Base-by-base conservation (phyloP, 92 coral and sea anemone species). In the Umimayanthus chanpuru region DNA sequence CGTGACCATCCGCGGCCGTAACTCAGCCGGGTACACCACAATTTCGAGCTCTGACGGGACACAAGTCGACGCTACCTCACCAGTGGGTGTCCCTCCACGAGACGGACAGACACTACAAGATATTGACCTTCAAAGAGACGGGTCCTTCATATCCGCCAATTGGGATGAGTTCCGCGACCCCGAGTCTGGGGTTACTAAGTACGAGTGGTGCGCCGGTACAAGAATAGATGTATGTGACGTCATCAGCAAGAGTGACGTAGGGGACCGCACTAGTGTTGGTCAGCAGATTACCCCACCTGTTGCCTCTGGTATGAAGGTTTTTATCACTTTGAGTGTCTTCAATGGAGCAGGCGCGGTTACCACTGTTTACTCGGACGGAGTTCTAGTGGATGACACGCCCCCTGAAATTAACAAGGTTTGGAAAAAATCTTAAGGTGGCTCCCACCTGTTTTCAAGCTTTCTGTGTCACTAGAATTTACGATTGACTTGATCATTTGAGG, bases 141-240 rank as follows among this genome's bases (percentile, higher is more conserved):
- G 89, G 72, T 90, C 97, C 21, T 94, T 82, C 67, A 88, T 97
- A 18, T 92, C 91, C 29, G 95, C 96, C 16, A 95, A 94, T 90
- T 97, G 99, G 99, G 97, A 97, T 53, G 93, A 88, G 84, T 97
- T 95, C 82, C 80, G 55, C 21, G 99, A 97, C 87, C 72, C 86
- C 39, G 97, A 97, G 75, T 93, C 99, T 18, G 97, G 92, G 14
- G 80, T 97, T 9, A 87, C 78, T 40, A 97, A 88, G 65, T 97
- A 94, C 91, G 88, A 89, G 30, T 93, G 95, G 96, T 97, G 99
- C 74, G 98, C 92, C 49, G 99, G 99, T 14, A 93, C 98, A 21
- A 83, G 71, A 23, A 77, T 81, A 72, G 98, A 94, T 32, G 90
- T 89, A 43, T 97, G 99, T 89, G 99, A 97, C 88, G 88, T 97